Evolutionary conservation across 2,797 vertebrate genomes (phyloP).

Genomic region (Cossypha caffra): DNA sequence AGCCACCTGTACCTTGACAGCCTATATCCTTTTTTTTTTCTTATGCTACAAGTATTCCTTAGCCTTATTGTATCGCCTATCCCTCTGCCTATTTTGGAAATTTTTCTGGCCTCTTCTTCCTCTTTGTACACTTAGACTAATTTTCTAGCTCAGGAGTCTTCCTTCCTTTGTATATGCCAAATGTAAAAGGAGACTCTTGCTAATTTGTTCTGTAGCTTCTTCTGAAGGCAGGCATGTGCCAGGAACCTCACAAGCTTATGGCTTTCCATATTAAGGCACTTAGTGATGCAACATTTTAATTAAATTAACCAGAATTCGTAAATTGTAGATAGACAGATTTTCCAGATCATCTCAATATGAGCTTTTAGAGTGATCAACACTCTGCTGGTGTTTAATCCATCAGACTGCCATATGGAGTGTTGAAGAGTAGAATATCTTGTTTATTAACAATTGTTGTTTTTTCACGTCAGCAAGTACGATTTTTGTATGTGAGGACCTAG

Average conservation of each 20-base stretch:
- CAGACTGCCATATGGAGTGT: conserved; percentile 56
- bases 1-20: neutral
- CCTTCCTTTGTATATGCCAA: neutral
- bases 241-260: conserved; percentile 42
- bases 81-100: neutral
- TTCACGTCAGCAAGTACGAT: neutral
- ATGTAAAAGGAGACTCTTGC: neutral
- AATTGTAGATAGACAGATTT: conserved; percentile 67
- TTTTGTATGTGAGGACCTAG: neutral
- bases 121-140: neutral
- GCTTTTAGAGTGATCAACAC: conserved; percentile 64
- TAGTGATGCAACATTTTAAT: conserved; percentile 65
- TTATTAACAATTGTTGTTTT: conserved; percentile 61
- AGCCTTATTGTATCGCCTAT: neutral
- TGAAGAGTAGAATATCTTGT: conserved; percentile 62
- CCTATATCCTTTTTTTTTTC: neutral
- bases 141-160: neutral
- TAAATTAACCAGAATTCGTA: conserved; percentile 64
- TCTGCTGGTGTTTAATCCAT: conserved; percentile 65
- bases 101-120: neutral
- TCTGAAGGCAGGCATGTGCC: conserved; percentile 1
- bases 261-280: conserved; percentile 65
- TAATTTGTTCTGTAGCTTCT: conserved; percentile 10
- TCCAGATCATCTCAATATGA: conserved; percentile 67
- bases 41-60: neutral